These are phyloP conservation scores for Escarpia spicata DNA, from an alignment of 2,888 invertebrate species.

Conservation along the genomic window DNA sequence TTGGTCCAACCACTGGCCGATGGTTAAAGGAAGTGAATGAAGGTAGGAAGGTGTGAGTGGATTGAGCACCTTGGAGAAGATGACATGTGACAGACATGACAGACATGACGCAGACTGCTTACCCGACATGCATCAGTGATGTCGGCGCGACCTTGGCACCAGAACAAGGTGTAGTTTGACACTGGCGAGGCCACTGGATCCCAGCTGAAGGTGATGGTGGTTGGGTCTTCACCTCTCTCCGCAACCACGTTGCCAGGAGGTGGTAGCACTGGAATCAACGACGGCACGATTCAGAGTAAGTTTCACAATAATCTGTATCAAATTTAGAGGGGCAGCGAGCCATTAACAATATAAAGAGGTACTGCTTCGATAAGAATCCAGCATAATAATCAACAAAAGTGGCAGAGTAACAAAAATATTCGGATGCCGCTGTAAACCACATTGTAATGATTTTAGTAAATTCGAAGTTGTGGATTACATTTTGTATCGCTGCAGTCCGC, in stretches of 20 bases:
- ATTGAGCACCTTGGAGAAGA: too few species aligned
- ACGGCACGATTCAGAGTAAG: background rate
- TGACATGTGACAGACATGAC: background rate
- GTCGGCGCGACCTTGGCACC: background rate
- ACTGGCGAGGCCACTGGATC: background rate
- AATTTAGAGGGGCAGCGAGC: background rate
- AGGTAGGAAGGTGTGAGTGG: too few species aligned
- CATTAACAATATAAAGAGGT: background rate
- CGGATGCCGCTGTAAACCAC: too few species aligned
- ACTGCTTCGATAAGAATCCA: too few species aligned
- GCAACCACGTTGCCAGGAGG: background rate
- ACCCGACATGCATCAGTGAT: background rate
- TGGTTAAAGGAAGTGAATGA: too few species aligned
- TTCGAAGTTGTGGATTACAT: too few species aligned
- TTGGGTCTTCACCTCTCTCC: background rate
- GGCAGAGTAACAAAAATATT: too few species aligned
- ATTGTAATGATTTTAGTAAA: too few species aligned
- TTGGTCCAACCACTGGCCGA: too few species aligned
- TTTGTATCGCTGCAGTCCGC: too few species aligned
- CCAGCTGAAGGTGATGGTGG: background rate
- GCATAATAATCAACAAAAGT: too few species aligned
- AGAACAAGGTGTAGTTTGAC: conserved; percentile 13
- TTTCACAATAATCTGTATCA: background rate
- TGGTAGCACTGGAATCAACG: background rate
- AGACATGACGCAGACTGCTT: background rate